These are phyloP conservation scores for Gallirallus australis DNA, from an alignment of 2,797 vertebrate species.

Conservation along the genomic window DNA sequence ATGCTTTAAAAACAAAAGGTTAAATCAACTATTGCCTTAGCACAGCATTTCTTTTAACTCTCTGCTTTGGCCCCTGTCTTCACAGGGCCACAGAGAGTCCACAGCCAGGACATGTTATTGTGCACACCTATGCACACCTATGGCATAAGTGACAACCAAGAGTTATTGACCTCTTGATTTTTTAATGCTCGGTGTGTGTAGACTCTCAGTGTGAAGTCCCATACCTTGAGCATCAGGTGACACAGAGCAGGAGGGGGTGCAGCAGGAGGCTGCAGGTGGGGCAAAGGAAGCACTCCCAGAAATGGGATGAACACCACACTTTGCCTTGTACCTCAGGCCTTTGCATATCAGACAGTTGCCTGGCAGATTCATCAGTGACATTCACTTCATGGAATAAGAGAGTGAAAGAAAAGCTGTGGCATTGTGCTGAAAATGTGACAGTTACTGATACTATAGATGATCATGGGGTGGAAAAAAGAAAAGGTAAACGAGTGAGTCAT, in stretches of 20 bases:
- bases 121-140: no score
- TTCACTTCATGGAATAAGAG: not conserved
- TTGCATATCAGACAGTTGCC: not conserved
- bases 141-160: no score
- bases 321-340: not conserved
- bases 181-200: not conserved
- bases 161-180: not conserved
- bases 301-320: not conserved
- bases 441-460: not conserved
- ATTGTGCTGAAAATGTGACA: not conserved
- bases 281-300: not conserved
- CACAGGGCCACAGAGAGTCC: not conserved
- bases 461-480: not conserved
- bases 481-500: not conserved
- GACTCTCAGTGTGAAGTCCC: not conserved
- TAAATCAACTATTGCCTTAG: not conserved
- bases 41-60: not conserved
- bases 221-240: not conserved
- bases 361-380: not conserved
- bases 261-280: not conserved
- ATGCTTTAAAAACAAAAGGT: not conserved
- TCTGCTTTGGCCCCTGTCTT: not conserved
- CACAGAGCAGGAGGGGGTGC: rapidly evolving
- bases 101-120: not conserved
- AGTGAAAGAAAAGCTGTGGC: constrained; percentile 5